These are phyloP conservation scores for Platorchestia sp. DNA, from an alignment of 1,140 invertebrate genomes.

Conservation along the genomic window DNA sequence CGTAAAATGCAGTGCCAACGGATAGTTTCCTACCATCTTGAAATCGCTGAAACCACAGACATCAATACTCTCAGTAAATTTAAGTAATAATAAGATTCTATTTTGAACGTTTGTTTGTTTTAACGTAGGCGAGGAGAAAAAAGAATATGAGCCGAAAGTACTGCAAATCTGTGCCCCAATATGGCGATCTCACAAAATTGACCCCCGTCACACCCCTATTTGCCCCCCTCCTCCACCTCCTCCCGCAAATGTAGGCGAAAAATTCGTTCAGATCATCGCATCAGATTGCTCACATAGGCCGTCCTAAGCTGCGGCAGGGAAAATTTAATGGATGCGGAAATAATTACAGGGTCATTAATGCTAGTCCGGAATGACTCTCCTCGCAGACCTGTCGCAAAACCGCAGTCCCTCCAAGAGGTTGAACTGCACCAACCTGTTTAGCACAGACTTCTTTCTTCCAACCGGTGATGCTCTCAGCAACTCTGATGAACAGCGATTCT, in stretches of 20 bases:
- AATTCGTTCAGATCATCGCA: not conserved
- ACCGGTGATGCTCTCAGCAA: not conserved
- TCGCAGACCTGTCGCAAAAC: conserved; percentile 9
- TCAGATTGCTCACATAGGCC: not conserved
- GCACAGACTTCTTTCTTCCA: not conserved
- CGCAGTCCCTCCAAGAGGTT: not conserved
- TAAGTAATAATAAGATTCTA: not conserved
- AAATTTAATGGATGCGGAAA: conserved; percentile 48
- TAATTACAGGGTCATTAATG: conserved; percentile 46
- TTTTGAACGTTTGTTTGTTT: not conserved
- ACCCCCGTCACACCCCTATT: not conserved
- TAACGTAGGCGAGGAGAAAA: not conserved
- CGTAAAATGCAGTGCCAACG: not conserved
- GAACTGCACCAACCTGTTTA: not conserved
- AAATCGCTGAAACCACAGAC: not conserved
- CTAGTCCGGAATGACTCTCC: not conserved
- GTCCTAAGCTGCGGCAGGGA: not conserved
- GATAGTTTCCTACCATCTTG: not conserved
- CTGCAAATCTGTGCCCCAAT: not conserved
- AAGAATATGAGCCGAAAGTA: not conserved
- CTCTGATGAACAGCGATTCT: not conserved
- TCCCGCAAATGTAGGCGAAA: not conserved
- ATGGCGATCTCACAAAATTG: no score
- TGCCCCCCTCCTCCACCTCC: not conserved
- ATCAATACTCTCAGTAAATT: not conserved